phyloP scores from a whole-genome alignment of 2,113 vertebrate species.

The Saguinus imperator region DNA sequence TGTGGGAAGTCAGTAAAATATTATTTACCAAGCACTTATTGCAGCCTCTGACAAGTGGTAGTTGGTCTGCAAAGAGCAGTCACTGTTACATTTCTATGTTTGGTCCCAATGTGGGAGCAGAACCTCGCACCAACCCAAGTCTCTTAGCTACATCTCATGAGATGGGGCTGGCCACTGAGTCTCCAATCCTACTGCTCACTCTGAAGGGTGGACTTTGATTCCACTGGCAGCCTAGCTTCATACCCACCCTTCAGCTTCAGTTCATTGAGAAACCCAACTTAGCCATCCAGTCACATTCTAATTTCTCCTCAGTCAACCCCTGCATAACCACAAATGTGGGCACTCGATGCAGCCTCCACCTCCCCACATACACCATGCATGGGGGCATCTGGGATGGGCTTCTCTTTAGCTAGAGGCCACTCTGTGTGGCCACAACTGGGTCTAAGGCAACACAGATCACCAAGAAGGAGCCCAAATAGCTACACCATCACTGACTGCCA shows the following conservation, averaged over 20 bases:
- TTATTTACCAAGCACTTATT: not conserved
- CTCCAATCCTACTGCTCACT: not conserved
- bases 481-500: no score
- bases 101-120: not conserved
- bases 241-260: not conserved
- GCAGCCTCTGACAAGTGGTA: not conserved
- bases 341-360: not conserved
- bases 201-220: not conserved
- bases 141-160: not conserved
- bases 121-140: no score
- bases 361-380: rapidly evolving
- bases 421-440: rapidly evolving
- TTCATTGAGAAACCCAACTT: slow-evolving; percentile 7
- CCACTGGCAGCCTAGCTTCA: not conserved
- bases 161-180: rapidly evolving
- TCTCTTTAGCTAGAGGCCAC: not conserved
- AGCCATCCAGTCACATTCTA: not conserved
- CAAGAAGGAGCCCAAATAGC: not conserved
- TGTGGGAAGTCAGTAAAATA: not conserved
- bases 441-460: not conserved
- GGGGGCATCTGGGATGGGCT: not conserved
- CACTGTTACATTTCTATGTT: not conserved
- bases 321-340: no score
- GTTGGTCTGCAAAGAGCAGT: not conserved
- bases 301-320: not conserved